Conservation (phyloP, 1,140 invertebrate genomes). For the Diprion similis region DNA sequence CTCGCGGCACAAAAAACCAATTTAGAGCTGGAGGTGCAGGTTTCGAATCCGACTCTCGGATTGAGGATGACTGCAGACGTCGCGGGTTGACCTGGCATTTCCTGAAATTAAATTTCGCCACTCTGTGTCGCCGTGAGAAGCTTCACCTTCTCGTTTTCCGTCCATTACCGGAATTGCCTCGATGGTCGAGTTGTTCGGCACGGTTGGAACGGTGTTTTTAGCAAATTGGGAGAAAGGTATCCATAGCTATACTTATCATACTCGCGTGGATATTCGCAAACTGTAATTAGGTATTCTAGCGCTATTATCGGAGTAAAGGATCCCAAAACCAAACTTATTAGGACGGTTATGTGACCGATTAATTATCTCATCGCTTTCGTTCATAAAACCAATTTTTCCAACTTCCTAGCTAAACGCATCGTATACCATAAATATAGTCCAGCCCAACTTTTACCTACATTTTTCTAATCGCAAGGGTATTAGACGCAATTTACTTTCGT, state of each 20-base stretch:
- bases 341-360: neutral
- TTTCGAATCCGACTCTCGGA: neutral
- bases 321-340: neutral
- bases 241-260: neutral
- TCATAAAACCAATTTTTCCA: neutral
- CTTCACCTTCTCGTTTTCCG: neutral
- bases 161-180: conserved; percentile 1
- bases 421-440: no score
- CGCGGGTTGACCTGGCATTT: neutral
- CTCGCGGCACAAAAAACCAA: neutral
- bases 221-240: neutral
- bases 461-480: no score
- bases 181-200: neutral
- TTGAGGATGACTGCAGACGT: neutral
- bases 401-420: no score
- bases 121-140: neutral
- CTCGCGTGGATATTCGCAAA: neutral
- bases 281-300: neutral
- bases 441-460: no score
- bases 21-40: neutral
- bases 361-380: neutral
- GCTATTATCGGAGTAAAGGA: neutral
- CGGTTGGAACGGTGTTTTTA: conserved; percentile 1
- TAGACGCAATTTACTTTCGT: no score
- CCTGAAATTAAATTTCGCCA: conserved; percentile 5